Evolutionary conservation across 2,888 invertebrate species (phyloP), one percentile per base, ranked within the genome.

Genomic region (Agriopis leucophaearia): DNA sequence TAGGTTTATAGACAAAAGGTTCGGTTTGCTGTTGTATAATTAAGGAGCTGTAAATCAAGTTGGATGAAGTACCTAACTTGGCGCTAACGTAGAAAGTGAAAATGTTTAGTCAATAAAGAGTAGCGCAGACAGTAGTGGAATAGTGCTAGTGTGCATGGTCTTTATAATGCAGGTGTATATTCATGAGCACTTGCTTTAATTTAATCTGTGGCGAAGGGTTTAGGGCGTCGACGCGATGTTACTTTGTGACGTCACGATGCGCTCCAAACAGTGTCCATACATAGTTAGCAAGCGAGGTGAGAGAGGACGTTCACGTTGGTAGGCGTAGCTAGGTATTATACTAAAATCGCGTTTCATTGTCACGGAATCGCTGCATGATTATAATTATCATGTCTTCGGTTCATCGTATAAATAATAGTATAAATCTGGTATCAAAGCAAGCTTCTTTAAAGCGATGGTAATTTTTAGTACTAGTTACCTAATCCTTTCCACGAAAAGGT

Each of bases 1-100:
- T 63, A 48, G 59, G 38, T 47, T 51, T 50, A 50, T 18, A 64
- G 56, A 64, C 64, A 61, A 64, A 67, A 54, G 61, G 54, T 62
- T 59, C 36, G 50, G 61, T 52, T 66, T 66, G 63, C 50, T 70
- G 48, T 70, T 62, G 54, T 58, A 65, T 63, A 67, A 67, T 66
- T 62, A 58, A 64, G 57, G 58, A 57, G 58, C 60, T 66, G 15
- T 66, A 58, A 70, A 70, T 66, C 66, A 64, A 68, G 54, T 50
- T 61, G 57, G 54, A 9, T 15, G 47, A 60, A 66, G 52, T 56
- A n/a, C n/a, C n/a, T n/a, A 56, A 63, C 47, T 67, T 54, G 35
- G 45, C 50, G 16, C n/a, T 12, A 45, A 62, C 52, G 51, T 56
- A 9, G 40, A 64, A 57, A 68, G 52, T 61, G 44, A 47, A 64